A percentile compares a stretch with the other conserved stretches of the same genome.
Evolutionary conservation across 2,113 vertebrate genomes (phyloP).

Genomic region (Trematomus loennbergii): DNA sequence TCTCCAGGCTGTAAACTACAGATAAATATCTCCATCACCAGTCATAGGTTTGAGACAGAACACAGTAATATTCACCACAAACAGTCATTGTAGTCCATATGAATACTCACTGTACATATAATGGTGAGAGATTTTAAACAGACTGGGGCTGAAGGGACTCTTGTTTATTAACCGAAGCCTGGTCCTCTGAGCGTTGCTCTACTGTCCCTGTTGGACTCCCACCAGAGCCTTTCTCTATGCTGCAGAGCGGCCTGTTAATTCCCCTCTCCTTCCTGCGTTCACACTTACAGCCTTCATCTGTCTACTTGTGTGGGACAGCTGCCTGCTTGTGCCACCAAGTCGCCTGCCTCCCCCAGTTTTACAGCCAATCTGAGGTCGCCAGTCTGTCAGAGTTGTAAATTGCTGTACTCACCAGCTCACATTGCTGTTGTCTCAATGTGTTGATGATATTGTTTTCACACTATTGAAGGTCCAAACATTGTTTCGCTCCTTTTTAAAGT

Average conservation of each 20-base stretch:
- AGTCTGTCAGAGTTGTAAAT: conserved; percentile 51
- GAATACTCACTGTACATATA: conserved; percentile 26
- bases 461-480: background rate
- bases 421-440: background rate
- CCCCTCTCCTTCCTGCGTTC: conserved; percentile 60
- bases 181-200: conserved; percentile 39
- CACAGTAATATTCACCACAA: conserved; percentile 7
- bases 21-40: background rate
- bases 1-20: background rate
- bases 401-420: conserved; percentile 29
- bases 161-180: conserved; percentile 57
- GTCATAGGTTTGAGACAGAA: conserved; percentile 2
- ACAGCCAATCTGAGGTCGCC: conserved; percentile 56
- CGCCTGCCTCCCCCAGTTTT: conserved; percentile 34
- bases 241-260: conserved; percentile 52
- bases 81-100: background rate
- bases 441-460: conserved; percentile 6
- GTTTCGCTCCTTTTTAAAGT: conserved; percentile 1
- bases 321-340: conserved; percentile 46
- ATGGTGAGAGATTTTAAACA: conserved; percentile 39
- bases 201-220: conserved; percentile 46
- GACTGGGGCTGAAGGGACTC: conserved; percentile 20
- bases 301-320: conserved; percentile 62
- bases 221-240: conserved; percentile 48
- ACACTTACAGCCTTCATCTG: conserved; percentile 65